These are phyloP conservation scores for Euproctis similis DNA, from an alignment of 2,888 invertebrate genomes.

Conservation along the genomic window DNA sequence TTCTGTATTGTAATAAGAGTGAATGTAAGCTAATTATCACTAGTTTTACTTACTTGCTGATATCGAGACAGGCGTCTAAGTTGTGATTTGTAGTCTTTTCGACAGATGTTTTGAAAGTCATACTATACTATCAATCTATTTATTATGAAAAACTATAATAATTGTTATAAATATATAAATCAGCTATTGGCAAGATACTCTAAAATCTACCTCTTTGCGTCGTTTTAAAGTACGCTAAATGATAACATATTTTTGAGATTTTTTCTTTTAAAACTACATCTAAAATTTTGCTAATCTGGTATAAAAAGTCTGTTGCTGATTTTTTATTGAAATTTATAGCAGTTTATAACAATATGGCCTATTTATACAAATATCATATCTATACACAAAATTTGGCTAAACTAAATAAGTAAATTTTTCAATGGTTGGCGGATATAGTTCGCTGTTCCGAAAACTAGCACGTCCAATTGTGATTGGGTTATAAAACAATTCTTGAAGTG, in stretches of 20 bases:
- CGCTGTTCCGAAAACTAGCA: constrained; percentile 7
- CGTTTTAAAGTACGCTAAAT: constrained; percentile 29
- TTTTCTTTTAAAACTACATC: constrained; percentile 21
- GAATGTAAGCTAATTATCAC: constrained; percentile 60
- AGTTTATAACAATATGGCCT: no score
- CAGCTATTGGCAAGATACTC: constrained; percentile 45
- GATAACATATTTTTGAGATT: constrained; percentile 26
- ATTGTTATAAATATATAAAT: constrained; percentile 44
- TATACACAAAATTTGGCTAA: not conserved
- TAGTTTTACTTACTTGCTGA: constrained; percentile 49
- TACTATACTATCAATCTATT: constrained; percentile 45
- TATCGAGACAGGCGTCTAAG: constrained; percentile 52
- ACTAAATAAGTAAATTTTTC: constrained; percentile 13
- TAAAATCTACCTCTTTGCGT: constrained; percentile 47
- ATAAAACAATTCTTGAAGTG: constrained; percentile 9
- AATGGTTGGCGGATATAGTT: constrained; percentile 10
- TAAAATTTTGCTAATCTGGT: no score
- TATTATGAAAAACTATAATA: constrained; percentile 55
- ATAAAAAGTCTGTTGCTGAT: no score
- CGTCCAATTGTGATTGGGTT: constrained; percentile 5
- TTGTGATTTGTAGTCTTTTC: constrained; percentile 68
- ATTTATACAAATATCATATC: no score
- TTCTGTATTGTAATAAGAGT: constrained; percentile 59
- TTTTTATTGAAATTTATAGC: no score
- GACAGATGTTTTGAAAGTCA: constrained; percentile 54